Evolutionary conservation across 2,797 vertebrate genomes (phyloP).

Genomic region (Myotis planiceps): DNA sequence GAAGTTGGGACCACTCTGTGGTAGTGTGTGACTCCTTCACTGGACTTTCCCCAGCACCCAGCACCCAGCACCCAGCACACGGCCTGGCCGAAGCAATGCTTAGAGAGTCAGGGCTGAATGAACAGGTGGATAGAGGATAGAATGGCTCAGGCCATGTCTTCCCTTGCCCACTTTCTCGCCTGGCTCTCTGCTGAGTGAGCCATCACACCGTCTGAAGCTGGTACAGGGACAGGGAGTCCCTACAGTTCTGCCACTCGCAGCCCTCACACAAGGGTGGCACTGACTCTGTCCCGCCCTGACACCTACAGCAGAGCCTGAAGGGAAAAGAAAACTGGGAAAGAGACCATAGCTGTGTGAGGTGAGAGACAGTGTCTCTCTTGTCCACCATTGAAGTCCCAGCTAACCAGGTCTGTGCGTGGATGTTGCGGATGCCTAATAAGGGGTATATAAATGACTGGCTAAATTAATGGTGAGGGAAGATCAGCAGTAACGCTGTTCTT

Average conservation of each 20-base stretch:
- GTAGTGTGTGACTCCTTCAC: background rate
- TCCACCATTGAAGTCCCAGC: background rate
- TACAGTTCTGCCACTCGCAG: background rate
- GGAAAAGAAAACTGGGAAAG: background rate
- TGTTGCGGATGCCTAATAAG: background rate
- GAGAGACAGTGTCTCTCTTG: background rate
- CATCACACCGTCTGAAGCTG: background rate
- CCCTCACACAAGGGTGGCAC: rapidly evolving
- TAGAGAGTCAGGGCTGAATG: background rate
- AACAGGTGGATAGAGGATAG: background rate
- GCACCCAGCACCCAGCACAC: background rate
- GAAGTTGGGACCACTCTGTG: background rate
- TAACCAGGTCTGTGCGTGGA: background rate
- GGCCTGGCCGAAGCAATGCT: background rate
- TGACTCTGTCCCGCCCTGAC: background rate
- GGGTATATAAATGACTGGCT: background rate
- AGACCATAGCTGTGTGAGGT: background rate
- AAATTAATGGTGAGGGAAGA: background rate
- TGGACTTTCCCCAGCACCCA: background rate
- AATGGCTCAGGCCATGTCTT: background rate
- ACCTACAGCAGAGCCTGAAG: background rate
- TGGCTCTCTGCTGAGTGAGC: background rate
- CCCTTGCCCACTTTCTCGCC: rapidly evolving
- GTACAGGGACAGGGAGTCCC: too few species aligned
- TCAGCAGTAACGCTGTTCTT: background rate